phyloP scores from a whole-genome alignment of 2,797 vertebrate genomes.

The Enteromius anoplus region DNA sequence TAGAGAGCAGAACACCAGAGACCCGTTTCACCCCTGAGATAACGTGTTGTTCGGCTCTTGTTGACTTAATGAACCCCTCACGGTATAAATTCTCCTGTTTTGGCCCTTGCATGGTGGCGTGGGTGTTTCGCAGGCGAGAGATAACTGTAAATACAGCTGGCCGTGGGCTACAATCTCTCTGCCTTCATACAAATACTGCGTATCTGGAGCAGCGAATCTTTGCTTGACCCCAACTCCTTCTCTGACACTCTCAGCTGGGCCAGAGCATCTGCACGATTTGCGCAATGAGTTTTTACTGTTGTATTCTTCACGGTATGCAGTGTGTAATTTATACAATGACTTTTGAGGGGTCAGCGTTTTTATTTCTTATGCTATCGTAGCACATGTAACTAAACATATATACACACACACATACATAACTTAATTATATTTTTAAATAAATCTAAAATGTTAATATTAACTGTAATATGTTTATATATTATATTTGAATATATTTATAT shows the following conservation, averaged over 20 bases:
- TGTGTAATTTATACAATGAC: not conserved
- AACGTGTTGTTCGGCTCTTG: constrained; percentile 61
- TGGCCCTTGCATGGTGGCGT: constrained; percentile 50
- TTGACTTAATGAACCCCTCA: constrained; percentile 63
- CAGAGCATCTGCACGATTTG: constrained; percentile 62
- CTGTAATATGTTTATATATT: not conserved
- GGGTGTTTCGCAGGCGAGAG: constrained; percentile 53
- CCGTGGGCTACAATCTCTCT: constrained; percentile 41
- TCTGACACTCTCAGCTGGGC: constrained; percentile 31
- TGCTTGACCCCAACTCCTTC: constrained; percentile 60
- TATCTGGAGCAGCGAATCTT: constrained; percentile 59
- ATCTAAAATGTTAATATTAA: too few species aligned
- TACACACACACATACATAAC: too few species aligned
- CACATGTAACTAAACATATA: not conserved
- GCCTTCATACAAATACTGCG: constrained; percentile 37
- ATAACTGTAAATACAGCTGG: constrained; percentile 61
- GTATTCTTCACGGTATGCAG: not conserved
- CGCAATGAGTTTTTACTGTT: not conserved
- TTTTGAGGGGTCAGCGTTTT: constrained; percentile 1
- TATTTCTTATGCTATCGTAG: not conserved
- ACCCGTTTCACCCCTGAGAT: constrained; percentile 53
- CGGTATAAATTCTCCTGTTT: constrained; percentile 57
- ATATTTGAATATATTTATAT: not conserved
- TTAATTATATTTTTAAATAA: too few species aligned
- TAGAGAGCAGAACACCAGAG: constrained; percentile 48